Conservation (phyloP, 2,797 vertebrate species). For the Balearica regulorum region DNA sequence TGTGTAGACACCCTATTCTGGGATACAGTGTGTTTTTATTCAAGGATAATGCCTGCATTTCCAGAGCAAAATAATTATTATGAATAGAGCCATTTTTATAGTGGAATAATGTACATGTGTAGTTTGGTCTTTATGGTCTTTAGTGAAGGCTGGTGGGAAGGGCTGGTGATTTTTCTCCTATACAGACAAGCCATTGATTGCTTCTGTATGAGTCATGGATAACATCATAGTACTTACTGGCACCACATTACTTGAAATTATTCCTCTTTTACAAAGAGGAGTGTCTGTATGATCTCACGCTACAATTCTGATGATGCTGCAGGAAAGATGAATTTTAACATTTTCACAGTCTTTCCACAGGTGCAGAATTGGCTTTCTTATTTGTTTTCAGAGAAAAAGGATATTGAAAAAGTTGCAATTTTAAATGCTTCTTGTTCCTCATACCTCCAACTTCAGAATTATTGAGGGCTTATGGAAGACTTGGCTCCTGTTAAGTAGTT, state of each 20-base stretch:
- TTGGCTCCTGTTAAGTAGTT: conserved; percentile 4
- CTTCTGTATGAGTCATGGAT: conserved; percentile 50
- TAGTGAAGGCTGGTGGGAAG: conserved; percentile 21
- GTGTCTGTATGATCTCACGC: conserved; percentile 9
- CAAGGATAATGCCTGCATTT: conserved; percentile 1
- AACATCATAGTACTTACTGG: conserved; percentile 62
- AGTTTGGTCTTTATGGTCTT: conserved; percentile 34
- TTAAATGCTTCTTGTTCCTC: neutral
- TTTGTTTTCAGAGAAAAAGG: conserved; percentile 10
- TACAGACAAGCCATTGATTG: conserved; percentile 64
- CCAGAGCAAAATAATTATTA: conserved; percentile 37
- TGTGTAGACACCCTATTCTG: neutral
- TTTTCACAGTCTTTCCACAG: conserved; percentile 19
- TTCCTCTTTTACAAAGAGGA: conserved; percentile 52
- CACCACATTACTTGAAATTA: conserved; percentile 57
- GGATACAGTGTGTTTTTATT: conserved; percentile 24
- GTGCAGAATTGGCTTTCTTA: neutral
- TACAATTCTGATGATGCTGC: conserved; percentile 49
- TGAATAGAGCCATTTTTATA: conserved; percentile 48
- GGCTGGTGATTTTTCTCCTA: conserved; percentile 47
- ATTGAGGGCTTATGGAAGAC: neutral
- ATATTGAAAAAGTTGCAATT: neutral
- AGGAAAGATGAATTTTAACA: conserved; percentile 16
- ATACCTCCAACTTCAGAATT: conserved; percentile 2
- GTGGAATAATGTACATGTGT: conserved; percentile 52